Percentiles rank a stretch among this genome's conserved stretches.
Conservation (phyloP, 1,140 invertebrate species). For the Zaprionus nigranus region DNA sequence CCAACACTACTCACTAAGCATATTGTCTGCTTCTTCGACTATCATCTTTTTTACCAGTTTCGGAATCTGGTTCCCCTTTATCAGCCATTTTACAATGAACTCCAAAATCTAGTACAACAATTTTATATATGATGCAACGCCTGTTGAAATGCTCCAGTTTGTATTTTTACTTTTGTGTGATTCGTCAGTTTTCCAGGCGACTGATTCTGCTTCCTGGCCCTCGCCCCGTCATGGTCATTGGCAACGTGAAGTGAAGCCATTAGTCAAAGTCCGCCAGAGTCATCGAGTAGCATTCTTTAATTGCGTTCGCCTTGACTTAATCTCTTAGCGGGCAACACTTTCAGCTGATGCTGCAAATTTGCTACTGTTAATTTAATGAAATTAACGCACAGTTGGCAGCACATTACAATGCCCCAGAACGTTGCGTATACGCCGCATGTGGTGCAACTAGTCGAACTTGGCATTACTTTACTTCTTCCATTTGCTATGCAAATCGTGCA, state of each 20-base stretch:
- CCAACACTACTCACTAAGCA: not conserved
- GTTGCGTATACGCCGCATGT: slow-evolving; percentile 42
- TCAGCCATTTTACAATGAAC: not conserved
- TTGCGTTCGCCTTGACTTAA: slow-evolving; percentile 5
- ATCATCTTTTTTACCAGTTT: not conserved
- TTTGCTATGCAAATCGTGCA: slow-evolving; percentile 33
- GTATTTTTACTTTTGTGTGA: slow-evolving; percentile 22
- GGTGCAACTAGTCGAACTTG: not conserved
- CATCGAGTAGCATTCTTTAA: slow-evolving; percentile 16
- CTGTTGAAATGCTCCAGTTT: slow-evolving; percentile 10
- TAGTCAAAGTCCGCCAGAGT: slow-evolving; percentile 26
- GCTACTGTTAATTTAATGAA: slow-evolving; percentile 30
- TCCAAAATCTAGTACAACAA: not conserved
- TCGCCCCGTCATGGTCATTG: slow-evolving; percentile 18
- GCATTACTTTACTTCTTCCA: not conserved
- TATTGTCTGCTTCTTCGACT: not conserved
- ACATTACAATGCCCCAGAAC: not conserved
- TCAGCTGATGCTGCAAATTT: slow-evolving; percentile 12
- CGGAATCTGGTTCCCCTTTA: not conserved
- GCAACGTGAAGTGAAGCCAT: slow-evolving; percentile 20
- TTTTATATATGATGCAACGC: slow-evolving; percentile 1
- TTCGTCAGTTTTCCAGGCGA: slow-evolving; percentile 51
- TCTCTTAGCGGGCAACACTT: not conserved
- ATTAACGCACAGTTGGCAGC: slow-evolving; percentile 12
- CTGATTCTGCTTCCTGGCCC: slow-evolving; percentile 23